A percentile compares a stretch with the other conserved stretches of the same genome.
phyloP scores from a whole-genome alignment of 2,113 vertebrate species.

The Salvelinus alpinus region DNA sequence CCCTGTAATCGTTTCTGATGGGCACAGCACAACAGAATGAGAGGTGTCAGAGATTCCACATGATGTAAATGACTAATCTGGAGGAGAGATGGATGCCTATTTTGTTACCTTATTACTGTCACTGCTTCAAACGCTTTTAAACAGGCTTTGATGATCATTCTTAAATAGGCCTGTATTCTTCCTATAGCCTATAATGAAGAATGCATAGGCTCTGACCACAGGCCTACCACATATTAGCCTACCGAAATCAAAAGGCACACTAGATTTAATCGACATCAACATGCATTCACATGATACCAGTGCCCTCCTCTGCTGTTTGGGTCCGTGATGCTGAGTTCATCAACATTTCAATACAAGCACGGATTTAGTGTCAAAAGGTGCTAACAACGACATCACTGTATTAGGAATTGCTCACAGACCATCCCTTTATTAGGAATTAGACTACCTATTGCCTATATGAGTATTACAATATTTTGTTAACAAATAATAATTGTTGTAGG shows the following conservation, averaged over 20 bases:
- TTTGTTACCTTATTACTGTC: too few species aligned
- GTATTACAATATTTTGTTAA: neutral
- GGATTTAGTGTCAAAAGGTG: conserved; percentile 26
- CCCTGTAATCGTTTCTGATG: too few species aligned
- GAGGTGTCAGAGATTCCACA: too few species aligned
- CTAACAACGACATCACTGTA: conserved; percentile 25
- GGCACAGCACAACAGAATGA: too few species aligned
- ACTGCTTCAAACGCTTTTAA: too few species aligned
- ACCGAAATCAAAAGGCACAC: neutral
- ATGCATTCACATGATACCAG: too few species aligned
- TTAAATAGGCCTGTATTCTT: too few species aligned
- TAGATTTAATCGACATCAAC: neutral
- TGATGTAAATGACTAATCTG: too few species aligned
- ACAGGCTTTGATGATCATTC: too few species aligned
- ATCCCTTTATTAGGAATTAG: neutral
- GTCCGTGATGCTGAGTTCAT: neutral
- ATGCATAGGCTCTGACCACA: neutral
- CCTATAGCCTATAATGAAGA: too few species aligned
- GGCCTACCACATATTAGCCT: neutral
- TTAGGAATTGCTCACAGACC: neutral
- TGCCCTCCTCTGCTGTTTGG: neutral
- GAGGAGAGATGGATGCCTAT: too few species aligned
- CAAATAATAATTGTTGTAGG: neutral
- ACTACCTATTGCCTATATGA: neutral
- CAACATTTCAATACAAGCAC: conserved; percentile 56